These are phyloP conservation scores for Nycticryphes semicollaris DNA, from an alignment of 2,113 vertebrate genomes.

Conservation along the genomic window DNA sequence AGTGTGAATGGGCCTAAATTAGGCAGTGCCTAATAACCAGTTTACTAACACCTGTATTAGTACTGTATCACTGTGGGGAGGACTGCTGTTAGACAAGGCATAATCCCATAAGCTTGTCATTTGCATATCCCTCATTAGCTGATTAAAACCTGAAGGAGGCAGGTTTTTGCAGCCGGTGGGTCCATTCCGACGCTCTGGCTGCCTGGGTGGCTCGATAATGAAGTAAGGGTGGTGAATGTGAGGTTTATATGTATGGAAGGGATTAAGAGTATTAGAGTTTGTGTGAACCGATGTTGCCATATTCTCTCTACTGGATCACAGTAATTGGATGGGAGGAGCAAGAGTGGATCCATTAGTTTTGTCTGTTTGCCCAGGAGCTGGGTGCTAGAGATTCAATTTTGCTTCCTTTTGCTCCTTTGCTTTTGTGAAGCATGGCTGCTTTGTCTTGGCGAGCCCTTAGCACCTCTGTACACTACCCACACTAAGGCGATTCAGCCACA, in stretches of 20 bases:
- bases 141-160: constrained; percentile 80
- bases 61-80: constrained; percentile 77
- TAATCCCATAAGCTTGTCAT: constrained; percentile 94
- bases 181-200: constrained; percentile 73
- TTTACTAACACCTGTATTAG: constrained; percentile 97
- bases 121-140: constrained; percentile 90
- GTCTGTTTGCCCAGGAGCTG: constrained; percentile 92
- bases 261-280: constrained; percentile 91
- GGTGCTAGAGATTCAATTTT: constrained; percentile 91
- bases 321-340: constrained; percentile 97
- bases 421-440: constrained; percentile 83
- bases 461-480: constrained; percentile 83
- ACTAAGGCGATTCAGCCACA: constrained; percentile 87
- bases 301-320: constrained; percentile 84
- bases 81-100: constrained; percentile 81
- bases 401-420: constrained; percentile 81
- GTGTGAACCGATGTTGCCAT: constrained; percentile 85
- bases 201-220: constrained; percentile 94
- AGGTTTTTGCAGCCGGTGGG: constrained; percentile 73
- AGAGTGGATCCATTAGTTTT: constrained; percentile 86
- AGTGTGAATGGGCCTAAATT: constrained; percentile 83
- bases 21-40: constrained; percentile 82
- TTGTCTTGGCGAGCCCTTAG: constrained; percentile 82
- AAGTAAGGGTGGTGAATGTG: constrained; percentile 81
- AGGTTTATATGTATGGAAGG: constrained; percentile 88